Evolutionary conservation across 2,797 vertebrate genomes (phyloP).

Genomic region (Enteromius unitaeniatus): DNA sequence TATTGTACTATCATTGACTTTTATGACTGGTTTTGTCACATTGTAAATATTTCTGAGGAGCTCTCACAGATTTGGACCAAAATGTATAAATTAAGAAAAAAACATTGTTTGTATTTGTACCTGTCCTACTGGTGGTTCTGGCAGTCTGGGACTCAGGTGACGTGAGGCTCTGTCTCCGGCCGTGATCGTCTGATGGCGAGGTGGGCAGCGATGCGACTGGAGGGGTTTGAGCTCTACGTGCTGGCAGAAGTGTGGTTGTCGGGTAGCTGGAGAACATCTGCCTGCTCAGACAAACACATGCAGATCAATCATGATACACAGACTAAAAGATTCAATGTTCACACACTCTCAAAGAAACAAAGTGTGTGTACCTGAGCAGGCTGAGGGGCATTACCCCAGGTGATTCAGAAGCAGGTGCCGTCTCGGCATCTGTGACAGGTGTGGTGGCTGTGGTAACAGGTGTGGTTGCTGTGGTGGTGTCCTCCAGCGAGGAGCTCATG

Average conservation of each 20-base stretch:
- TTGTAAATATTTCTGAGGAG: too few relatives aligned
- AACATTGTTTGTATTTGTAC: conserved; percentile 59
- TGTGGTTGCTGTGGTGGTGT: conserved; percentile 96
- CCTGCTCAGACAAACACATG: conserved; percentile 72
- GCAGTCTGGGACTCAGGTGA: conserved; percentile 92
- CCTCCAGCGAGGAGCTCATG: conserved; percentile 98
- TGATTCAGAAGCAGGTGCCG: conserved; percentile 92
- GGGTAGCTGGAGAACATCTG: conserved; percentile 99
- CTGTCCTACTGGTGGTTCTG: conserved; percentile 88
- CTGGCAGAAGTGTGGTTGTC: conserved; percentile 91
- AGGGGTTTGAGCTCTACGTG: conserved; percentile 94
- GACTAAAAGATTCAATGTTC: background rate
- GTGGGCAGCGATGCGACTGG: conserved; percentile 95
- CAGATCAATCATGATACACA: background rate
- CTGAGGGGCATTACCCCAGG: conserved; percentile 97
- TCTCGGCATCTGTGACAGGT: conserved; percentile 95
- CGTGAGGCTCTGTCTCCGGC: conserved; percentile 93
- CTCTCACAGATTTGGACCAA: too few relatives aligned
- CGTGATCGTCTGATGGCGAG: conserved; percentile 94
- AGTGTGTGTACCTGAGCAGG: conserved; percentile 85
- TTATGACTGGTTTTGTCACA: too few relatives aligned
- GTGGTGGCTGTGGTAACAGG: conserved; percentile 93
- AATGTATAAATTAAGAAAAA: background rate
- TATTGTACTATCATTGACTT: too few relatives aligned
- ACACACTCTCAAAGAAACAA: conserved; percentile 36